phyloP scores from a whole-genome alignment of 2,113 vertebrate species.

The Cariama cristata region DNA sequence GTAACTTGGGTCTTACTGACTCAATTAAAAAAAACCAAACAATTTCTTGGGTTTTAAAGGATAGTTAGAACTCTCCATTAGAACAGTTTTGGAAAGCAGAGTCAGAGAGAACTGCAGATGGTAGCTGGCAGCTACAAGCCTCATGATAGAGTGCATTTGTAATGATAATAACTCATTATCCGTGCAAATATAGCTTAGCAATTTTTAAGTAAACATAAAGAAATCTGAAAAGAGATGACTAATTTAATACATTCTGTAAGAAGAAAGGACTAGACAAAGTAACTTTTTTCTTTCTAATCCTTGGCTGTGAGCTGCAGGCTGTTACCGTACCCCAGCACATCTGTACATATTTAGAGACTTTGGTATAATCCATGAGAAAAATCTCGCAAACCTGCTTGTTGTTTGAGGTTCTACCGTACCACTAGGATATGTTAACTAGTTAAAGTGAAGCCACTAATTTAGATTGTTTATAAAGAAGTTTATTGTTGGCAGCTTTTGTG shows the following conservation, averaged over 20 bases:
- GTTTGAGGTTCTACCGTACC: not conserved
- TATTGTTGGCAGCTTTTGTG: constrained; percentile 14
- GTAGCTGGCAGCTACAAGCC: not conserved
- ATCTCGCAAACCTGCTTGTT: constrained; percentile 2
- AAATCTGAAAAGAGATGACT: not conserved
- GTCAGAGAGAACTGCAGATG: not conserved
- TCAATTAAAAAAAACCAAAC: not conserved
- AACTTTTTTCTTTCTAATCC: not conserved
- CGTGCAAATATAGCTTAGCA: not conserved
- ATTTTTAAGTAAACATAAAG: not conserved
- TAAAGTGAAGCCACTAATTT: constrained; percentile 24
- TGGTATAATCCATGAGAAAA: constrained; percentile 9
- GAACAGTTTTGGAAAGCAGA: not conserved
- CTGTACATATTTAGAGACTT: not conserved
- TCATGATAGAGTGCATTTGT: not conserved
- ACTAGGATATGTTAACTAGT: not conserved
- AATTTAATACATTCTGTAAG: not conserved
- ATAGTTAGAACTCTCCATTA: not conserved
- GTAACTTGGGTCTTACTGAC: not conserved
- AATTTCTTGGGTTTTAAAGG: not conserved
- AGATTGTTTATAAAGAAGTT: not conserved
- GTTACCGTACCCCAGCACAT: not conserved
- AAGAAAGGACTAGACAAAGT: not conserved
- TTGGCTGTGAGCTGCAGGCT: not conserved
- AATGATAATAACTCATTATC: not conserved